These are phyloP conservation scores for Ceyx erithaca DNA, from an alignment of 2,797 vertebrate species.

Conservation along the genomic window DNA sequence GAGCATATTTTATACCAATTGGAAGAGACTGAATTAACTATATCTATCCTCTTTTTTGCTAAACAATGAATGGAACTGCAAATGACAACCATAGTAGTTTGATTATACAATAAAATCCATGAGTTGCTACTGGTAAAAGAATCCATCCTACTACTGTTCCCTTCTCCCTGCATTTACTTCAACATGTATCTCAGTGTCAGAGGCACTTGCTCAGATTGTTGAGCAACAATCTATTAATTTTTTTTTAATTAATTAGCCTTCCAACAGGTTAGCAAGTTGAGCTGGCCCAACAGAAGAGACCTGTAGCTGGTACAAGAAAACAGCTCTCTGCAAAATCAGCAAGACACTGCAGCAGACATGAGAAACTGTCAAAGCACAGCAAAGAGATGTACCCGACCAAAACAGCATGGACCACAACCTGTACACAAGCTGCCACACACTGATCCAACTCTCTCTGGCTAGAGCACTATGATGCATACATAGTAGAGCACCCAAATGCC, in stretches of 20 bases:
- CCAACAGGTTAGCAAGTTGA: not conserved
- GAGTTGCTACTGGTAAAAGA: not conserved
- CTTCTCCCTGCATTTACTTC: not conserved
- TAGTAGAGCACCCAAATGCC: not conserved
- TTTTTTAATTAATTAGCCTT: not conserved
- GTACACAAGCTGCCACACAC: not conserved
- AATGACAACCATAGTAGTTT: not conserved
- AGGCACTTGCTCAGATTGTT: not conserved
- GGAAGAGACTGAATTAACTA: not conserved
- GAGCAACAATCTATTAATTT: conserved; percentile 12
- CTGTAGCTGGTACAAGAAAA: not conserved
- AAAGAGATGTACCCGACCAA: no score
- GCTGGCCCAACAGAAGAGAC: not conserved
- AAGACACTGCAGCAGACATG: not conserved
- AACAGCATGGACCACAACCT: not conserved
- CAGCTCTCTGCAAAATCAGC: not conserved
- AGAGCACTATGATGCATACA: not conserved
- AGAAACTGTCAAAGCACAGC: not conserved
- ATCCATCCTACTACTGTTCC: not conserved
- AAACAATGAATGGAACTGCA: not conserved
- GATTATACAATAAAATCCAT: not conserved
- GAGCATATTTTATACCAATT: not conserved
- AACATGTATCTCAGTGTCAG: not conserved
- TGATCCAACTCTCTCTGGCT: not conserved
- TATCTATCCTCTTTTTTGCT: not conserved